Conservation (phyloP, 2,888 invertebrate species). For the Acronicta aceris region DNA sequence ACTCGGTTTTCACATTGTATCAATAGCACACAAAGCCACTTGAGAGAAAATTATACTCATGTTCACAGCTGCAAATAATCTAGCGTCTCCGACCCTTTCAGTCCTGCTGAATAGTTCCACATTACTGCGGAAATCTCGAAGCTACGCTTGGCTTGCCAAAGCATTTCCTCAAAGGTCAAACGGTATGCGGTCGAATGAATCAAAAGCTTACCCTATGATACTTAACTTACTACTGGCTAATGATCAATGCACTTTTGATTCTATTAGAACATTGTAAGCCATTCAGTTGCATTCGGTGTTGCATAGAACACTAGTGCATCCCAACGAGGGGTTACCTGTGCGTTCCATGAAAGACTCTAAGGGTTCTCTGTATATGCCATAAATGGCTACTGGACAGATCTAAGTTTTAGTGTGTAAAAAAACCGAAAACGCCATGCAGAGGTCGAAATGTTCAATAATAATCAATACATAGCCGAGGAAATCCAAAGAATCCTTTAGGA, state of each 20-base stretch:
- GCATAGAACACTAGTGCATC: too few relatives aligned
- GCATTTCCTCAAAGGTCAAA: slow-evolving; percentile 1
- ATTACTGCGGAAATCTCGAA: neutral
- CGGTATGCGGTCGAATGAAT: neutral
- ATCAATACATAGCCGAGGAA: too few relatives aligned
- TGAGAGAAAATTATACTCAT: neutral
- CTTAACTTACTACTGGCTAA: slow-evolving; percentile 1
- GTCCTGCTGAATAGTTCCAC: neutral
- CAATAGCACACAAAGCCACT: neutral
- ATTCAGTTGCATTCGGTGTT: neutral
- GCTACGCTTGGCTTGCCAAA: neutral
- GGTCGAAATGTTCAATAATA: too few relatives aligned
- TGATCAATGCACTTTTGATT: slow-evolving; percentile 10
- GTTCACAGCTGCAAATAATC: neutral
- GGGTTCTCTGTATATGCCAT: too few relatives aligned
- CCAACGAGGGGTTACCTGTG: too few relatives aligned
- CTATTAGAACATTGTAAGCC: neutral
- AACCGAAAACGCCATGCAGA: neutral
- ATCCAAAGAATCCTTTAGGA: too few relatives aligned
- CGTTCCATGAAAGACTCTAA: too few relatives aligned
- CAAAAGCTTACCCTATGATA: neutral
- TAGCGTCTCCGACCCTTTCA: neutral
- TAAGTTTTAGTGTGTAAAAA: neutral
- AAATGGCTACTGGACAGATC: too few relatives aligned
- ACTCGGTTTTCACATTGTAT: too few relatives aligned